Percentiles rank a stretch among this genome's conserved stretches.
These are phyloP conservation scores for Dendrolimus punctatus DNA, from an alignment of 1,140 invertebrate genomes.

Conservation along the genomic window DNA sequence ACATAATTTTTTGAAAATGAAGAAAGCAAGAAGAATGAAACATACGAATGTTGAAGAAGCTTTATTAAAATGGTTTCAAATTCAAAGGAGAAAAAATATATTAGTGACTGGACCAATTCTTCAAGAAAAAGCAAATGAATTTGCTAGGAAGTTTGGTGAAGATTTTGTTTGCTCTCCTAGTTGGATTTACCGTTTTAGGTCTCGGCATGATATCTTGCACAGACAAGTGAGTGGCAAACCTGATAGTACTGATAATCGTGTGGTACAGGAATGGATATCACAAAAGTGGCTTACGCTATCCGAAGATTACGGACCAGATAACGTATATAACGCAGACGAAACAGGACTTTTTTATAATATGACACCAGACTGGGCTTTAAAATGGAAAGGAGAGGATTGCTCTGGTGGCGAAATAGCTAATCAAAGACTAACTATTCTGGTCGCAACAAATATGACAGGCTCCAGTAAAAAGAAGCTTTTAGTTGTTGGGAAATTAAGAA, in stretches of 20 bases:
- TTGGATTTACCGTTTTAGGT: slow-evolving; percentile 23
- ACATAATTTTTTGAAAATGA: slow-evolving; percentile 31
- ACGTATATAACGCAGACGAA: slow-evolving; percentile 26
- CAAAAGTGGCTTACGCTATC: slow-evolving; percentile 20
- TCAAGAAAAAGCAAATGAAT: slow-evolving; percentile 26
- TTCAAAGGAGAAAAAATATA: slow-evolving; percentile 23
- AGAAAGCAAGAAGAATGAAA: slow-evolving; percentile 20
- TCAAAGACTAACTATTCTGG: slow-evolving; percentile 55
- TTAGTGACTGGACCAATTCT: slow-evolving; percentile 26
- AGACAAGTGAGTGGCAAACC: not conserved
- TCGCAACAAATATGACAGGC: slow-evolving; percentile 53
- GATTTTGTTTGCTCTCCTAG: slow-evolving; percentile 24
- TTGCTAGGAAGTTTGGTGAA: slow-evolving; percentile 22
- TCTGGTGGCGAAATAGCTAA: slow-evolving; percentile 42
- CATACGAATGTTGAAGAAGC: slow-evolving; percentile 22
- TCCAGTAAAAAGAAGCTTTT: slow-evolving; percentile 52
- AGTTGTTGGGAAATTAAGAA: slow-evolving; percentile 20
- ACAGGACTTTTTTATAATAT: slow-evolving; percentile 29
- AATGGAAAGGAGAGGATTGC: slow-evolving; percentile 25
- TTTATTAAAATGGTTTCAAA: slow-evolving; percentile 24
- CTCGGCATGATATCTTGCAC: not conserved
- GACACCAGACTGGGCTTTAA: slow-evolving; percentile 17
- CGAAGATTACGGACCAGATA: slow-evolving; percentile 16
- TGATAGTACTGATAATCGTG: not conserved
- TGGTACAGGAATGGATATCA: not conserved